Percentiles rank a stretch among this genome's conserved stretches.
These are phyloP conservation scores for Ceratina australensis DNA, from an alignment of 1,140 invertebrate genomes.

Conservation along the genomic window DNA sequence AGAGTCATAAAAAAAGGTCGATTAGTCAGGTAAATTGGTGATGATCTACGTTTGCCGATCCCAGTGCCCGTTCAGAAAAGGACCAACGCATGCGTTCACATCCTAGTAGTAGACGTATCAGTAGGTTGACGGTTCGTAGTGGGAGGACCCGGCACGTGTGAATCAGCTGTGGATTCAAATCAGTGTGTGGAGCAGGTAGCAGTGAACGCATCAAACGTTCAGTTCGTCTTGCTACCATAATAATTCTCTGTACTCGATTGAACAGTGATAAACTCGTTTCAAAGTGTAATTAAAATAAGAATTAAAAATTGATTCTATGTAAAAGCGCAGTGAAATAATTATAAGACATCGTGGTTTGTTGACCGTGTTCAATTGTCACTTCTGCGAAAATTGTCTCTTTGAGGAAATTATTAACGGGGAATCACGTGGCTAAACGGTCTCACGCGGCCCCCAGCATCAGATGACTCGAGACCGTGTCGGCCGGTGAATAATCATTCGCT, in stretches of 20 bases:
- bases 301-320: too few species aligned
- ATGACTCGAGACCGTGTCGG: background rate
- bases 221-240: background rate
- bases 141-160: conserved; percentile 37
- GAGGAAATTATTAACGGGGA: background rate
- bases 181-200: conserved; percentile 27
- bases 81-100: conserved; percentile 52
- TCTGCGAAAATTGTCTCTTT: background rate
- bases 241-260: too few species aligned
- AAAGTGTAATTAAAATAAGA: background rate
- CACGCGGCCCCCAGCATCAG: conserved; percentile 6
- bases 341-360: background rate
- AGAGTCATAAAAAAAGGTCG: background rate
- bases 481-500: background rate
- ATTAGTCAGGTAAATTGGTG: conserved; percentile 43
- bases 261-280: too few species aligned
- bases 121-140: conserved; percentile 9
- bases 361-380: background rate
- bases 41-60: conserved; percentile 36
- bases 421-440: conserved; percentile 16
- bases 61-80: conserved; percentile 27
- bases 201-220: conserved; percentile 21
- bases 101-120: conserved; percentile 25
- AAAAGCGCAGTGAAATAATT: background rate
- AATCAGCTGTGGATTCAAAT: conserved; percentile 57